Conservation (phyloP, 2,888 invertebrate species). For the Megalurothrips usitatus region DNA sequence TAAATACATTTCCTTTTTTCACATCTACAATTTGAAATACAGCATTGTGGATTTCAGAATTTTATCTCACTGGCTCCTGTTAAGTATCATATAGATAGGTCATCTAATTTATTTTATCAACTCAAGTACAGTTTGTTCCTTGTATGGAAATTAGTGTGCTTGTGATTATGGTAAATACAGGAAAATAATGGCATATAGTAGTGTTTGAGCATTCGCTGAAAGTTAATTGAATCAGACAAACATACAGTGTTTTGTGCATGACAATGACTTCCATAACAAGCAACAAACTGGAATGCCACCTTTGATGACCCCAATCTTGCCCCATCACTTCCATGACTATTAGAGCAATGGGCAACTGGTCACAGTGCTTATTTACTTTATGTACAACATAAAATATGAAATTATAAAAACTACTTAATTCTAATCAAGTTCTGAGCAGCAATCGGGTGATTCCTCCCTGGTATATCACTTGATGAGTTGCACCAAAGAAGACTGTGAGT, state of each 20-base stretch:
- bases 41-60: no score
- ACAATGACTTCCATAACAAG: not conserved
- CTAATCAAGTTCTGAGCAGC: not conserved
- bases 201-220: no score
- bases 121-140: no score
- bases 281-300: slow-evolving; percentile 6
- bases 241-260: not conserved
- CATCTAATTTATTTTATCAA: no score
- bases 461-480: not conserved
- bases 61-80: no score
- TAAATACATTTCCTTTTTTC: no score
- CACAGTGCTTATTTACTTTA: not conserved
- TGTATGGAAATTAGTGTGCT: no score
- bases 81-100: no score
- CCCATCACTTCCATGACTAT: slow-evolving; percentile 11
- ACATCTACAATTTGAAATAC: no score
- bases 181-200: no score
- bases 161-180: no score
- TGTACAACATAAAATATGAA: not conserved
- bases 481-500: not conserved
- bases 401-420: not conserved
- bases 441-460: not conserved
- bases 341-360: slow-evolving; percentile 5
- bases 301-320: not conserved
- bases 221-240: no score